Evolutionary conservation across 2,797 vertebrate species (phyloP), one percentile per base, ranked within the genome.

Genomic region (Xenopus petersii): DNA sequence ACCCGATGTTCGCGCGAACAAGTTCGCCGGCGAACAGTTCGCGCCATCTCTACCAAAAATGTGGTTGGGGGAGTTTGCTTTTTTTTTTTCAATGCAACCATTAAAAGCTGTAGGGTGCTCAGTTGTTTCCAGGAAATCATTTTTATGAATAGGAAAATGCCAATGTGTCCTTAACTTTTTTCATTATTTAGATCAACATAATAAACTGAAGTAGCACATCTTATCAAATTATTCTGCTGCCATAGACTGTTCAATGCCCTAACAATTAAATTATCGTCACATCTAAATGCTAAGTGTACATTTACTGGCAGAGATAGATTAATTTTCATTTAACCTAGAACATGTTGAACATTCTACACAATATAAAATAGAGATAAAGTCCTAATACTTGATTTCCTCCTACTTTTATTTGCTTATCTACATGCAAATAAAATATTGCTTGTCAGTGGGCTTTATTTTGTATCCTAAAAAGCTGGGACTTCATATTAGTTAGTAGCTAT

Each of bases 221-320:
- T 82, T 81, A 84, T 86, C 77, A 75, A 77, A 82, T 56, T 16
- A 56, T 82, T 73, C 67, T 81, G 62, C 82, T 83, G 79, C 80
- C 82, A 79, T 82, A 74, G 63, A 84, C 85, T 80, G 71, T 82
- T 84, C 82, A 83, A 81, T 86, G 74, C 79, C 75, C 70, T 80
- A 75, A 81, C 74, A 82, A 86, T 81, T 80, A 84, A 87, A 84
- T 86, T 84, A 83, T 66, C 81, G 80, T 82, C 79, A 79, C 56
- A 77, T 81, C 70, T 81, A 85, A 82, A 66, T 77, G 73, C 82
- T 85, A 79, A 87, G 74, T 71, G 68, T 75, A 81, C 84, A 67
- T 84, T 84, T 86, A 12, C 69, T 81, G 76, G 49, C 81, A 84
- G 74, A 82, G 77, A 87, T 73, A 81, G 77, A 84, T 81, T 58